Base-by-base conservation (phyloP, 2,797 vertebrate genomes). In the Meda fulgida region DNA sequence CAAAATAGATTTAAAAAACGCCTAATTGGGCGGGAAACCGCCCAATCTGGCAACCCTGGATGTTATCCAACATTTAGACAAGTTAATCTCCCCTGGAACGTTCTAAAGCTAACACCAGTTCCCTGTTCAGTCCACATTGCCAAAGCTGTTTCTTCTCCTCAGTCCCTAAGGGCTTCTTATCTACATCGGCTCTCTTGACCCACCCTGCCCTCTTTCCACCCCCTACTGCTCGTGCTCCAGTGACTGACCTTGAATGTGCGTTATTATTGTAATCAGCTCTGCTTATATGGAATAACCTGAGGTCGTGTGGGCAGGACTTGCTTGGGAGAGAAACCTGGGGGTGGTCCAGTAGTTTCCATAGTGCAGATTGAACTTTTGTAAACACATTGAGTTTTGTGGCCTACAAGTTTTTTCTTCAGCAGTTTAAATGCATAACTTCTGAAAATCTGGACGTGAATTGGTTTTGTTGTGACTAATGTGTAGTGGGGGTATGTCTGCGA, bases 211-310 rank as follows among this genome's bases (percentile, higher is more conserved):
- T 48, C 3, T 0, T 65, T 78, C n/a, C 90, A 86, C 86, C 89
- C 85, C 87, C 58, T 84, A 81, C 91, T 81, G 83, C 90, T 87
- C 13, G 82, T 90, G 84, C 76, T 11, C 88, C 88, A 90, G 89
- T 89, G 87, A 88, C 89, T 94, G 94, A 95, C 94, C 94, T 95
- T 94, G 93, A 94, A 93, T 93, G 91, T 92, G 90, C 91, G 90
- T 93, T 91, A 93, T 93, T 94, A 91, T 92, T 92, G 94, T 91
- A 94, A 94, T 91, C 92, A 93, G 94, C 92, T 92, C 90, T 83
- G 90, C 90, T 93, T 91, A 91, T 93, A 91, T 92, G 89, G 87
- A 86, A 86, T 93, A 91, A 93, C 91, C 92, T 91, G 46, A 91
- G 91, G 91, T 92, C 91, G 48, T 80, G 82, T 60, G 81, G 88